Evolutionary conservation across 2,888 invertebrate species (phyloP), one percentile per base, ranked within the genome.

Genomic region (Yponomeuta malinellus): DNA sequence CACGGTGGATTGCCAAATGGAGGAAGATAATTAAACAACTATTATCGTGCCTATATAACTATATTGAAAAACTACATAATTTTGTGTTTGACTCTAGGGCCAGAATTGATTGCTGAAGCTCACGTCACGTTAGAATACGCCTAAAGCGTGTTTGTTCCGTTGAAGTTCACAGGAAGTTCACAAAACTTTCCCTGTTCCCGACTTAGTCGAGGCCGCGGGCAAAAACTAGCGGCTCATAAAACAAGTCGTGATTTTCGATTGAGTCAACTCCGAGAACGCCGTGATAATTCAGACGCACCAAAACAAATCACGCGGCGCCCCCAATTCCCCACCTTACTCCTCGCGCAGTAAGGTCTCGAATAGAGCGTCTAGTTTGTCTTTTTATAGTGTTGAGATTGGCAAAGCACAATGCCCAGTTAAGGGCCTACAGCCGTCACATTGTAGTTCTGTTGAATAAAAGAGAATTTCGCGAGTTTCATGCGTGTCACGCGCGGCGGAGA

Each of bases 401-500:
- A 68, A 23, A 52, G 71, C 69, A 70, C 70, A 70, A 70, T 70
- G 65, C 70, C 65, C 66, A 70, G 70, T 70, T 66, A 70, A 66
- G 66, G 70, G 23, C 33, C 48, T 66, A 48, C 70, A 48, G 48
- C 31, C 33, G 68, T 66, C 65, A 70, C 70, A 70, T 66, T 68
- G 70, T 71, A 29, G 63, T 63, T n/a, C 31, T 48, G 48, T 52
- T 64, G 68, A 68, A 71, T 71, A 72, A 73, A 72, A 71, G 68
- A 69, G 63, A 69, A 72, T 70, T 71, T 63, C 73, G 75, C 74
- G 71, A 72, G 74, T 74, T 76, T 76, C 78, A 85, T 84, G 82
- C 84, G 74, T 77, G 80, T 79, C 83, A 82, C 82, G 84, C 76
- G 75, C 76, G 71, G 70, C 75, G 52, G 52, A 78, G 78, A 82